phyloP scores from a whole-genome alignment of 2,113 vertebrate species.

The Mastomys coucha region DNA sequence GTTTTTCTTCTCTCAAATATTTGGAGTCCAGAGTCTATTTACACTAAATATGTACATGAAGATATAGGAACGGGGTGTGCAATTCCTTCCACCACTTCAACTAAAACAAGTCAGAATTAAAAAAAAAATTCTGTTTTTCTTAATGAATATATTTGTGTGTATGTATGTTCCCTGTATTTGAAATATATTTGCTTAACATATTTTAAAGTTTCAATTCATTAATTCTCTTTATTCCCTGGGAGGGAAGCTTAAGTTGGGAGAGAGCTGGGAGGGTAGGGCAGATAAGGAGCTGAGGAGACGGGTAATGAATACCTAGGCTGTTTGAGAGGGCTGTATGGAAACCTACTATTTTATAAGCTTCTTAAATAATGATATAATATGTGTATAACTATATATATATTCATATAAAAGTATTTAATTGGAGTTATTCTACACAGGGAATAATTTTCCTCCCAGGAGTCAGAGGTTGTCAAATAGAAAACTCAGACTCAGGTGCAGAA shows the following conservation, averaged over 20 bases:
- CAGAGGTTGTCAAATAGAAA: neutral
- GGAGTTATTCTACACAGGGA: too few relatives aligned
- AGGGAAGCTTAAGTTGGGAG: neutral
- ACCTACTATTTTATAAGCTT: neutral
- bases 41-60: neutral
- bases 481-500: too few relatives aligned
- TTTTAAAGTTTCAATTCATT: neutral
- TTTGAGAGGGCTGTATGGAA: neutral
- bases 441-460: neutral
- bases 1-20: neutral
- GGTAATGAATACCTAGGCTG: accelerated
- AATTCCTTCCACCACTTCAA: neutral
- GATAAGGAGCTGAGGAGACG: neutral
- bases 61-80: accelerated
- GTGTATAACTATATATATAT: neutral
- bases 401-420: neutral
- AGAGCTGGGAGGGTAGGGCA: neutral
- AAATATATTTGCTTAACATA: neutral
- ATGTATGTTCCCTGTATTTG: neutral
- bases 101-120: neutral
- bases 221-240: too few relatives aligned
- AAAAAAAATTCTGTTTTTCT: neutral
- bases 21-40: neutral
- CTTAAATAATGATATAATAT: neutral
- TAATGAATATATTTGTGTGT: neutral